These are phyloP conservation scores for Chelon auratus DNA, from an alignment of 2,797 vertebrate genomes.

Conservation along the genomic window DNA sequence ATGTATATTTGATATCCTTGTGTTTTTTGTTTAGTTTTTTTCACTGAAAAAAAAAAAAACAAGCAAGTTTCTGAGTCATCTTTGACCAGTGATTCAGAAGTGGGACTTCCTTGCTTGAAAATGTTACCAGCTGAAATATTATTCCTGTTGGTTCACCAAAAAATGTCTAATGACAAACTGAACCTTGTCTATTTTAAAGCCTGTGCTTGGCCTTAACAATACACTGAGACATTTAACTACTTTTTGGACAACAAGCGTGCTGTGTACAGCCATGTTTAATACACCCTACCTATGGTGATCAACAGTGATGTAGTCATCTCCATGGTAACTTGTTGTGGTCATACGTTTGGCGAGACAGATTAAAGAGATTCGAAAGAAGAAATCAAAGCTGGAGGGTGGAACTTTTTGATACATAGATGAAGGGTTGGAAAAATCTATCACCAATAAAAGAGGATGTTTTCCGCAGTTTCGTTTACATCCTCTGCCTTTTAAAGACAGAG, in stretches of 20 bases:
- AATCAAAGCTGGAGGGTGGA: constrained; percentile 54
- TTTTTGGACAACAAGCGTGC: constrained; percentile 20
- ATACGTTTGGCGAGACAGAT: constrained; percentile 36
- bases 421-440: constrained; percentile 56
- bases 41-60: background rate
- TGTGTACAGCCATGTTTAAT: constrained; percentile 10
- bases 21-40: background rate
- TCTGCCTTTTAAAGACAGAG: constrained; percentile 63
- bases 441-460: constrained; percentile 60
- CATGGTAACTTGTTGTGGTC: constrained; percentile 42
- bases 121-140: constrained; percentile 31
- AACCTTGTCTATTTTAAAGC: constrained; percentile 8
- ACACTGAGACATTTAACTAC: constrained; percentile 2
- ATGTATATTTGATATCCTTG: background rate
- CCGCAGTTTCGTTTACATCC: constrained; percentile 55
- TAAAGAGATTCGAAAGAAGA: constrained; percentile 48
- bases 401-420: constrained; percentile 54
- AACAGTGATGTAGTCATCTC: constrained; percentile 43
- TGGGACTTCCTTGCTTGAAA: constrained; percentile 26
- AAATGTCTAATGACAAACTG: constrained; percentile 12
- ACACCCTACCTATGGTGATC: constrained; percentile 21
- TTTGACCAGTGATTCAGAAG: constrained; percentile 30
- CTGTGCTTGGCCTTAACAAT: background rate
- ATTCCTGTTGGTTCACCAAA: constrained; percentile 20
- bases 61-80: background rate